A percentile compares a stretch with the other conserved stretches of the same genome.
phyloP scores from a whole-genome alignment of 1,140 invertebrate genomes.

The Anoplolepis gracilipes region DNA sequence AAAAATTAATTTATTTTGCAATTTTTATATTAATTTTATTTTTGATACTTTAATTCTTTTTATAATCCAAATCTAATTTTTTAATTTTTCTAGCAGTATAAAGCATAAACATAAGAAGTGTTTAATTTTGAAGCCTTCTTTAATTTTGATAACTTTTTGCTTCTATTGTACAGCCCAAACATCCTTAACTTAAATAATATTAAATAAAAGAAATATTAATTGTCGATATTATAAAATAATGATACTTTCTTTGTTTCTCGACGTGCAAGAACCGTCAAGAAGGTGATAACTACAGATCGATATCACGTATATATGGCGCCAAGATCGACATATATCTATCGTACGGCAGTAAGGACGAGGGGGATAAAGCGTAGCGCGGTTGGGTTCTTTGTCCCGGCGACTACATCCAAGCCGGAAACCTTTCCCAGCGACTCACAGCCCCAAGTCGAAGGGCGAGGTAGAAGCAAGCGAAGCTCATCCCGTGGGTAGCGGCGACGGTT shows the following conservation, averaged over 20 bases:
- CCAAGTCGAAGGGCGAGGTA: background rate
- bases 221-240: background rate
- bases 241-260: slow-evolving; percentile 19
- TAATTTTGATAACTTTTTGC: too few relatives aligned
- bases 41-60: too few relatives aligned
- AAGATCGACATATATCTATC: slow-evolving; percentile 59
- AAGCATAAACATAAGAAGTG: too few relatives aligned
- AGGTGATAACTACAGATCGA: slow-evolving; percentile 51
- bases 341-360: slow-evolving; percentile 45
- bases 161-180: too few relatives aligned
- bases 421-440: slow-evolving; percentile 31
- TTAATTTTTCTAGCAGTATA: too few relatives aligned
- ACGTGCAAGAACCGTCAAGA: background rate
- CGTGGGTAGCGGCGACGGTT: slow-evolving; percentile 38
- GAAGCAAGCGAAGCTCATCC: slow-evolving; percentile 49
- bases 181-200: background rate
- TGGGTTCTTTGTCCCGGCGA: slow-evolving; percentile 66
- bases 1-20: too few relatives aligned
- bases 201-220: background rate
- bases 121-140: too few relatives aligned
- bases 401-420: slow-evolving; percentile 62
- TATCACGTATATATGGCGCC: slow-evolving; percentile 48
- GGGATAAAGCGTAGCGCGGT: slow-evolving; percentile 46
- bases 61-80: too few relatives aligned
- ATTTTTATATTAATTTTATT: too few relatives aligned